Conservation (phyloP, 2,888 invertebrate species). For the Agrochola lychnidis region DNA sequence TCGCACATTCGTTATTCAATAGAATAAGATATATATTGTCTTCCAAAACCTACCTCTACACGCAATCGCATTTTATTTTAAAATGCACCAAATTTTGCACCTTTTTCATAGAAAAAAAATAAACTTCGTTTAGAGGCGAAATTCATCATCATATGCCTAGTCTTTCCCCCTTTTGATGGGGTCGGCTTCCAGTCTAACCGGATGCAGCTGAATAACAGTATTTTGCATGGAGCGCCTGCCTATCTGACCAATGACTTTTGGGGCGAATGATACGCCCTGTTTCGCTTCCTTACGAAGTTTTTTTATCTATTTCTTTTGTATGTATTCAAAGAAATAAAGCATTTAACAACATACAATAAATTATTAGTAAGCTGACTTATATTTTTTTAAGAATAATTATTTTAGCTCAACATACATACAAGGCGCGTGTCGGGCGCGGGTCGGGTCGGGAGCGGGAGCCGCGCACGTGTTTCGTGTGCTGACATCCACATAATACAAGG, state of each 20-base stretch:
- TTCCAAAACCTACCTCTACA: constrained; percentile 58
- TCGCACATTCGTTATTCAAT: constrained; percentile 37
- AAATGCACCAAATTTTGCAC: constrained; percentile 23
- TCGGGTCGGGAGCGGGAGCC: no score
- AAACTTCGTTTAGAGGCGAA: not conserved
- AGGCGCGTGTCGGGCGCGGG: no score
- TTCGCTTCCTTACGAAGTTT: not conserved
- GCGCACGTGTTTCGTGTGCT: no score
- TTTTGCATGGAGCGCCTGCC: no score
- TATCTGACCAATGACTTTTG: no score
- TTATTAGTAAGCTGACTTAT: constrained; percentile 10
- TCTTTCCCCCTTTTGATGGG: no score
- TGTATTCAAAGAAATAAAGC: constrained; percentile 9
- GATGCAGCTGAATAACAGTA: no score
- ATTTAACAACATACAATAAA: constrained; percentile 10
- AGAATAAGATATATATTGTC: constrained; percentile 53
- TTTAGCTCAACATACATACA: not conserved
- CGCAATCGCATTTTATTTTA: constrained; percentile 9
- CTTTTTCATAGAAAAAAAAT: not conserved
- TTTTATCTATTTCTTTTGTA: not conserved
- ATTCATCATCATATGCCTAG: no score
- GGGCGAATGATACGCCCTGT: not conserved
- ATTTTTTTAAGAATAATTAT: not conserved
- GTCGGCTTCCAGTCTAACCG: no score
- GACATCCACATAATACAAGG: no score